Evolutionary conservation across 2,113 vertebrate genomes (phyloP).

Genomic region (Sorex araneus): DNA sequence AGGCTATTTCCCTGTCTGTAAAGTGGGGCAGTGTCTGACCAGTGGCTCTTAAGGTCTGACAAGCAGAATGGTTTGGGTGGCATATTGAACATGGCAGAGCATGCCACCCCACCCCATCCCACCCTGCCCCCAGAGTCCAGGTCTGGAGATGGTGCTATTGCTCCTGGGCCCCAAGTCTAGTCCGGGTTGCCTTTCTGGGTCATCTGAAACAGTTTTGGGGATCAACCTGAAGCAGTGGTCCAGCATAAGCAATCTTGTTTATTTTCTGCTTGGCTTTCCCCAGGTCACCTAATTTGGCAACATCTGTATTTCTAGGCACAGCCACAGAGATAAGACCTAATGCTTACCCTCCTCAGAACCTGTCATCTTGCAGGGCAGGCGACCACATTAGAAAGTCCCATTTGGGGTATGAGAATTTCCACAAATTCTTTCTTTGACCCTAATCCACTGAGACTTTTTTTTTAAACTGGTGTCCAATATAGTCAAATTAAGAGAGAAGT

Average conservation of each 20-base stretch:
- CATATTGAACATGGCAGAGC: background rate
- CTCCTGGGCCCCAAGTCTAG: fast-evolving
- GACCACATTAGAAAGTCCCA: background rate
- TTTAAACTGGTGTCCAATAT: background rate
- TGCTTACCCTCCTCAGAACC: background rate
- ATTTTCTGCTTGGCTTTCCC: background rate
- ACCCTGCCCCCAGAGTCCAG: fast-evolving
- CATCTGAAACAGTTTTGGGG: background rate
- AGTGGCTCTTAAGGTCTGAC: background rate
- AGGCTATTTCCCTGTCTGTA: background rate
- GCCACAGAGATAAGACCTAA: background rate
- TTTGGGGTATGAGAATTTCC: background rate
- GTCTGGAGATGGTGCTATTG: fast-evolving
- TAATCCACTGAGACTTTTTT: background rate
- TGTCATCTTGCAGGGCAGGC: background rate
- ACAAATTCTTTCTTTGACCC: background rate
- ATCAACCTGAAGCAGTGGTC: background rate
- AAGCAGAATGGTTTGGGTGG: background rate
- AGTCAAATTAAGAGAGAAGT: background rate
- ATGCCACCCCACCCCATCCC: fast-evolving
- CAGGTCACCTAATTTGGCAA: background rate
- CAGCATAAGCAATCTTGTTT: background rate
- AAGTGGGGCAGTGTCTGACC: background rate
- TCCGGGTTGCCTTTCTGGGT: no score
- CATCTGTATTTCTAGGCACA: background rate